Evolutionary conservation across 2,888 invertebrate species (phyloP).

Genomic region (Hartigia nigra): DNA sequence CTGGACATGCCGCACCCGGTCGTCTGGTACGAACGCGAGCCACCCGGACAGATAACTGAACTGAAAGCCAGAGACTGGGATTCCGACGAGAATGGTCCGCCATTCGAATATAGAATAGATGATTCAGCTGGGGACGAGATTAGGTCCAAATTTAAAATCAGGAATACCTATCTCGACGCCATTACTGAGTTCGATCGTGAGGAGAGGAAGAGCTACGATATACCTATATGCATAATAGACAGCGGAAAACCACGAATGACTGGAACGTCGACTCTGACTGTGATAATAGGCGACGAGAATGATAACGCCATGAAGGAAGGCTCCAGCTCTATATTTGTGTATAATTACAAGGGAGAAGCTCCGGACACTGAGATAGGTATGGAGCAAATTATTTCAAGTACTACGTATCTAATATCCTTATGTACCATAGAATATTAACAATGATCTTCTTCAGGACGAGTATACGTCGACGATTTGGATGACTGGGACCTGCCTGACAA

Average conservation of each 20-base stretch:
- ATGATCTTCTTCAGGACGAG: slow-evolving; percentile 69
- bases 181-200: slow-evolving; percentile 87
- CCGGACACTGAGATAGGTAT: slow-evolving; percentile 82
- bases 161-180: slow-evolving; percentile 77
- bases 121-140: slow-evolving; percentile 75
- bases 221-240: slow-evolving; percentile 92
- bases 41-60: slow-evolving; percentile 73
- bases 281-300: slow-evolving; percentile 94
- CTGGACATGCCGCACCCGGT: slow-evolving; percentile 84
- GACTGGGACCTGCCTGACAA: slow-evolving; percentile 98
- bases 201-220: slow-evolving; percentile 84
- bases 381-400: neutral
- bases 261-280: slow-evolving; percentile 84
- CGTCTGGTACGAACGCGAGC: slow-evolving; percentile 85
- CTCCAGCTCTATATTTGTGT: slow-evolving; percentile 90
- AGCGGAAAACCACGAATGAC: slow-evolving; percentile 79
- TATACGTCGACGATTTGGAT: slow-evolving; percentile 93
- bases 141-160: slow-evolving; percentile 77
- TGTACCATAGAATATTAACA: neutral
- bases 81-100: slow-evolving; percentile 85
- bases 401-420: neutral
- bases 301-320: slow-evolving; percentile 92
- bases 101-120: slow-evolving; percentile 81
- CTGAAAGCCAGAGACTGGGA: slow-evolving; percentile 85
- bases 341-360: slow-evolving; percentile 90